Evolutionary conservation across 2,888 invertebrate species (phyloP), one percentile per base, ranked within the genome.

Genomic region (Lomographa bimaculata): DNA sequence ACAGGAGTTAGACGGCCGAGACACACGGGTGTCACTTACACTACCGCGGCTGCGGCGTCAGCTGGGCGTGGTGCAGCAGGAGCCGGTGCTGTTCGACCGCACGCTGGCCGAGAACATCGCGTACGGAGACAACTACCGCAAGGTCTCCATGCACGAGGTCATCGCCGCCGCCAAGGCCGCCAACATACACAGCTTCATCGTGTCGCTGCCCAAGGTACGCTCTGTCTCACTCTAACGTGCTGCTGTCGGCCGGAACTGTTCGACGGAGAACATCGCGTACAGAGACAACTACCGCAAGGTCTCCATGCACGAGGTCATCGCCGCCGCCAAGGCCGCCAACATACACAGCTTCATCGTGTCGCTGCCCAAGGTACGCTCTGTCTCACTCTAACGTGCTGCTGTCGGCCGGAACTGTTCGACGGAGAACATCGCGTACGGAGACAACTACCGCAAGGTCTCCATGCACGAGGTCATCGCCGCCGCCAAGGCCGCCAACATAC

Each of bases 351-450:
- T 96, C 63, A 93, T 96, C 27, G 77, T 91, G 16, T 90, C 92
- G 1, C 76, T 96, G 39, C 96, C 95, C 2, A 85, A 91, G 86
- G 92, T 92, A 61, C 34, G 19, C 23, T n/a, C n/a, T n/a, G n/a
- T n/a, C n/a, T n/a, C n/a, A n/a, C n/a, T n/a, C n/a, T n/a, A n/a
- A n/a, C 0, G 91, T 97, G 18, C 94, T 97, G 1, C 94, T 95
- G 2, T 97, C 97, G 76, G 96, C 97, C 96, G 0, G 92, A 94
- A 5, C 90, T 97, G 1, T 97, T 97, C 78, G 94, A 95, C 70
- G 0, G 95, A 97, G 66, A 97, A 97, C 73, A 96, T 97, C 57
- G 94, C 94, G 0, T 97, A 97, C 69, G 97, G 97, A 2, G 95
- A 95, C 71, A 95, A 95, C 72, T 90, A 84, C 49, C 90, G 94